A percentile compares a stretch with the other conserved stretches of the same genome.
phyloP scores from a whole-genome alignment of 2,888 invertebrate genomes.

The Eupithecia abbreviata region DNA sequence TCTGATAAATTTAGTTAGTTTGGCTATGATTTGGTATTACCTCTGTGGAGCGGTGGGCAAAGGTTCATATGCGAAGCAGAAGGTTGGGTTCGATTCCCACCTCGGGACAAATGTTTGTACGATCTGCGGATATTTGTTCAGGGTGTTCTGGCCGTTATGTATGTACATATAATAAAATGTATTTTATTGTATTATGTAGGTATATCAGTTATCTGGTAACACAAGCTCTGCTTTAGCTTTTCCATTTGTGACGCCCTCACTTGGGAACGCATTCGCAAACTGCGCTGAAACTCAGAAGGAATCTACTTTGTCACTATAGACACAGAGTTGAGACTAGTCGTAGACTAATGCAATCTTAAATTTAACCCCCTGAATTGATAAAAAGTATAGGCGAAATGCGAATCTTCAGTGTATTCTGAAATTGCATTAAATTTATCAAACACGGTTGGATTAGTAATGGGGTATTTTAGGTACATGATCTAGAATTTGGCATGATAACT shows the following conservation, averaged over 20 bases:
- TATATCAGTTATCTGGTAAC: too few relatives aligned
- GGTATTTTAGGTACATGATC: too few relatives aligned
- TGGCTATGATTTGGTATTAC: background rate
- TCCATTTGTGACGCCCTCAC: background rate
- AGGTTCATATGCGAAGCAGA: too few relatives aligned
- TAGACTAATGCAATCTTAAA: background rate
- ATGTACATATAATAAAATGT: too few relatives aligned
- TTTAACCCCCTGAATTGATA: background rate
- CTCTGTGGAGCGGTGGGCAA: too few relatives aligned
- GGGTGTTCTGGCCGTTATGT: too few relatives aligned
- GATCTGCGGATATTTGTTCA: too few relatives aligned
- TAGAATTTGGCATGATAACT: too few relatives aligned
- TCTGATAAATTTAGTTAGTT: background rate
- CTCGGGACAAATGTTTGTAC: too few relatives aligned
- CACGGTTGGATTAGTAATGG: too few relatives aligned
- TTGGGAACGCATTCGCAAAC: background rate
- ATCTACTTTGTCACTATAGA: background rate
- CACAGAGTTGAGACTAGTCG: background rate
- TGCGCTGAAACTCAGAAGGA: slow-evolving; percentile 3
- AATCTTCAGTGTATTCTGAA: background rate
- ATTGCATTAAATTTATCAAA: background rate
- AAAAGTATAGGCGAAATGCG: background rate
- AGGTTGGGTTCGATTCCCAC: too few relatives aligned
- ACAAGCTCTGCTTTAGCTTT: background rate
- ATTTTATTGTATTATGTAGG: too few relatives aligned